Conservation (phyloP, 2,888 invertebrate genomes). For the Drosophila neonasuta region DNA sequence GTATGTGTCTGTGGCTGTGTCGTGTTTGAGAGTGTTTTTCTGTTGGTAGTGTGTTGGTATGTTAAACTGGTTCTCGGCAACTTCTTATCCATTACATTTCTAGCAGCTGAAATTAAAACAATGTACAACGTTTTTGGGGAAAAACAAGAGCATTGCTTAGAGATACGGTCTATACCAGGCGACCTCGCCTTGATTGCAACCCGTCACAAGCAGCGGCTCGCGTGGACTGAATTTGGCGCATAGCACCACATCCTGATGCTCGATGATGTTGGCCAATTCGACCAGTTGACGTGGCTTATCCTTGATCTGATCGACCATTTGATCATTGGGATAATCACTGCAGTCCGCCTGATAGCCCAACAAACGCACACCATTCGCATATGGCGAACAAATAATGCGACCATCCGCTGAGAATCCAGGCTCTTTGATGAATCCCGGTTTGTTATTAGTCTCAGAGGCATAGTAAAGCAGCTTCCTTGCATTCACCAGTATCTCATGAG, state of each 20-base stretch:
- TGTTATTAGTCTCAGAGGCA: constrained; percentile 93
- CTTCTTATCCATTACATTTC: constrained; percentile 23
- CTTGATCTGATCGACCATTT: constrained; percentile 83
- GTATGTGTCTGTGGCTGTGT: constrained; percentile 3
- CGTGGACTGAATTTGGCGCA: constrained; percentile 95
- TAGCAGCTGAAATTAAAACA: constrained; percentile 16
- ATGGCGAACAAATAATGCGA: constrained; percentile 94
- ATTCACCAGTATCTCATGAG: constrained; percentile 83
- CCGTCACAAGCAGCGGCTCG: constrained; percentile 93
- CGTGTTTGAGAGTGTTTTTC: not conserved
- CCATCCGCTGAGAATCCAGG: constrained; percentile 95
- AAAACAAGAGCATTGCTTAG: constrained; percentile 15
- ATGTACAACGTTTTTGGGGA: constrained; percentile 15
- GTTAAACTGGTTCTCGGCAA: constrained; percentile 22
- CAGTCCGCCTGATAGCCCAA: constrained; percentile 90
- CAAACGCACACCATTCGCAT: constrained; percentile 92
- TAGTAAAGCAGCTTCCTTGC: constrained; percentile 91
- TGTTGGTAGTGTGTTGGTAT: not conserved
- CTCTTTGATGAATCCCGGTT: constrained; percentile 96
- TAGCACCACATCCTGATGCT: constrained; percentile 92
- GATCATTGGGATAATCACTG: constrained; percentile 86
- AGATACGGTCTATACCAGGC: constrained; percentile 92
- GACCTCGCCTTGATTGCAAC: constrained; percentile 93
- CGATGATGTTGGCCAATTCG: constrained; percentile 87
- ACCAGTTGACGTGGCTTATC: constrained; percentile 81